These are phyloP conservation scores for Syngnathus typhle DNA, from an alignment of 2,113 vertebrate genomes.

Conservation along the genomic window DNA sequence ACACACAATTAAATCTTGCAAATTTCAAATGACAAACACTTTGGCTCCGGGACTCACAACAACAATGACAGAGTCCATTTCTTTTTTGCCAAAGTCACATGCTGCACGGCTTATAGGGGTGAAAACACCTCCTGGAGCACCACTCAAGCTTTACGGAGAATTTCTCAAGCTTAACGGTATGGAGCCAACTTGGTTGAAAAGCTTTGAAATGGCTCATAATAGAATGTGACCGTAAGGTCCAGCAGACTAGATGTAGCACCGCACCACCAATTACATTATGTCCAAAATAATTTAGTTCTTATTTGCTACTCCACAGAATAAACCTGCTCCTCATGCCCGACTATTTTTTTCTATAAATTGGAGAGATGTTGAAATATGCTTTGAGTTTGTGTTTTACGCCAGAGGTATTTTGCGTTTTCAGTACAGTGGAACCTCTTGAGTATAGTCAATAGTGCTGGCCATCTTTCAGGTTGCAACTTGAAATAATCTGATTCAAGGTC, in stretches of 20 bases:
- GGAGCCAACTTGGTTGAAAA: conserved; percentile 36
- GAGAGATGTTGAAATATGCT: not conserved
- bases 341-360: not conserved
- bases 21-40: not conserved
- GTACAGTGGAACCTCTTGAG: not conserved
- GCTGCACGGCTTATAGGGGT: conserved; percentile 33
- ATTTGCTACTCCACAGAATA: not conserved
- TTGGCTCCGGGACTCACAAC: conserved; percentile 29
- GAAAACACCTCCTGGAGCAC: conserved; percentile 33
- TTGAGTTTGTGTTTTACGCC: not conserved
- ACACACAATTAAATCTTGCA: no score
- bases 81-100: conserved; percentile 36
- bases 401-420: not conserved
- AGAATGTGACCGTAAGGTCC: conserved; percentile 17
- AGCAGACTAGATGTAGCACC: conserved; percentile 14
- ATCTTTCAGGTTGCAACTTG: not conserved
- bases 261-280: not conserved
- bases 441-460: not conserved
- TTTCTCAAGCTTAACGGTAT: conserved; percentile 31
- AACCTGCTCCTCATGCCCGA: not conserved
- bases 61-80: conserved; percentile 45
- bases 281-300: not conserved
- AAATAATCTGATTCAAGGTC: not conserved
- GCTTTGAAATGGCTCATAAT: conserved; percentile 36
- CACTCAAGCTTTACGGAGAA: conserved; percentile 29